Evolutionary conservation across 2,888 invertebrate species (phyloP).

Genomic region (Mellilla xanthometata): DNA sequence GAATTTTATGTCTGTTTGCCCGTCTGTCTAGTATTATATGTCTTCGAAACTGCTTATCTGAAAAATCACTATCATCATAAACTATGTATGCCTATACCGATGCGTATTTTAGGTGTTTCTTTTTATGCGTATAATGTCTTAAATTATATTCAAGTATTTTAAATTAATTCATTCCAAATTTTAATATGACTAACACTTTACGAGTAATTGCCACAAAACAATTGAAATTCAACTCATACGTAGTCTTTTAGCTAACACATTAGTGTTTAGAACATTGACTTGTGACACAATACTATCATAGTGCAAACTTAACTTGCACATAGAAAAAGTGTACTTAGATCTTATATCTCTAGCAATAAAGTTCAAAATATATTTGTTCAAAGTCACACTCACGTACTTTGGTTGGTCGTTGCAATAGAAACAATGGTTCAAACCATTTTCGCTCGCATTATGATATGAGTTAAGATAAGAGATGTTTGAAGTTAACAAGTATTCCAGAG

Average conservation of each 20-base stretch:
- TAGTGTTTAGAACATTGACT: constrained; percentile 17
- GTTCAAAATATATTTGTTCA: neutral
- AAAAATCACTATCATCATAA: too few species aligned
- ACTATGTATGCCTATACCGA: too few species aligned
- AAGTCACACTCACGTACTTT: neutral
- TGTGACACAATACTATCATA: constrained; percentile 12
- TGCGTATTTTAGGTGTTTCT: too few species aligned
- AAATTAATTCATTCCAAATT: too few species aligned
- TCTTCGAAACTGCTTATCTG: too few species aligned
- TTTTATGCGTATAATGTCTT: too few species aligned
- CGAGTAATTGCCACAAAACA: constrained; percentile 4
- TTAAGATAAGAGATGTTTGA: constrained; percentile 14
- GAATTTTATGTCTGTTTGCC: too few species aligned
- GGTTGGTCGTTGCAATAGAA: neutral
- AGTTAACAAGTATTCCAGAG: constrained; percentile 7
- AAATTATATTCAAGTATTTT: too few species aligned
- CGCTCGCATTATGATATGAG: constrained; percentile 9
- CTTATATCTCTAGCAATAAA: neutral
- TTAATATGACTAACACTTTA: constrained; percentile 12
- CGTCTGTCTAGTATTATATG: too few species aligned
- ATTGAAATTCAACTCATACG: constrained; percentile 11
- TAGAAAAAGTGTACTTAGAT: neutral
- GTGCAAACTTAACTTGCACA: constrained; percentile 3
- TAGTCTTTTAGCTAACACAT: constrained; percentile 15
- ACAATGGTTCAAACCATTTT: constrained; percentile 17